Evolutionary conservation across 2,113 vertebrate genomes (phyloP).

Genomic region (Cheilinus undulatus): DNA sequence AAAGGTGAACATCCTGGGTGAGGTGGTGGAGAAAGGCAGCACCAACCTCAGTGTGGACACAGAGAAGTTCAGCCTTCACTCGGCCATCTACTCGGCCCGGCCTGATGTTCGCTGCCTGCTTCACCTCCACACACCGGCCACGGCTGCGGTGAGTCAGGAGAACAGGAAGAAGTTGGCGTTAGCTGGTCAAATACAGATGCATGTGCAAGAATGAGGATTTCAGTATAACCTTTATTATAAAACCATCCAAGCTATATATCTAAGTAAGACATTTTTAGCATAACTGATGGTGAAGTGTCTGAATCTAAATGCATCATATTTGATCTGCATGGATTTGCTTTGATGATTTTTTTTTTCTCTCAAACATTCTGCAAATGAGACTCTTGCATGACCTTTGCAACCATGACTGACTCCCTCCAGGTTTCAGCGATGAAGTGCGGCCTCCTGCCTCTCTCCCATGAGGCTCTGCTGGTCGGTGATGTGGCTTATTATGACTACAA

Average conservation of each 20-base stretch:
- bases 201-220: not conserved
- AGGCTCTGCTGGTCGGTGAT: conserved; percentile 93
- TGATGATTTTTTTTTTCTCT: too few species aligned
- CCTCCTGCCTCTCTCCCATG: conserved; percentile 92
- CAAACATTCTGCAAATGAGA: too few species aligned
- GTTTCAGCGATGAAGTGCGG: conserved; percentile 96
- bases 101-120: conserved; percentile 91
- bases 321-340: too few species aligned
- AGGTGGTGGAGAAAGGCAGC: conserved; percentile 93
- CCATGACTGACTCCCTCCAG: conserved; percentile 73
- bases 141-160: conserved; percentile 88
- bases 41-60: conserved; percentile 88
- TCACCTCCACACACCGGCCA: conserved; percentile 91
- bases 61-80: conserved; percentile 91
- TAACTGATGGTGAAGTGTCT: too few species aligned
- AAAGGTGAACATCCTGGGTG: conserved; percentile 97
- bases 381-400: conserved; percentile 3
- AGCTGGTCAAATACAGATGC: not conserved
- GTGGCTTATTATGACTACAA: conserved; percentile 93
- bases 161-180: not conserved
- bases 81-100: conserved; percentile 92
- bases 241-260: too few species aligned
- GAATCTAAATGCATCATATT: too few species aligned
- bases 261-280: too few species aligned
- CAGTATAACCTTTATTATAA: not conserved